Base-by-base conservation (phyloP, 1,140 invertebrate species). In the Euglossa dilemma region DNA sequence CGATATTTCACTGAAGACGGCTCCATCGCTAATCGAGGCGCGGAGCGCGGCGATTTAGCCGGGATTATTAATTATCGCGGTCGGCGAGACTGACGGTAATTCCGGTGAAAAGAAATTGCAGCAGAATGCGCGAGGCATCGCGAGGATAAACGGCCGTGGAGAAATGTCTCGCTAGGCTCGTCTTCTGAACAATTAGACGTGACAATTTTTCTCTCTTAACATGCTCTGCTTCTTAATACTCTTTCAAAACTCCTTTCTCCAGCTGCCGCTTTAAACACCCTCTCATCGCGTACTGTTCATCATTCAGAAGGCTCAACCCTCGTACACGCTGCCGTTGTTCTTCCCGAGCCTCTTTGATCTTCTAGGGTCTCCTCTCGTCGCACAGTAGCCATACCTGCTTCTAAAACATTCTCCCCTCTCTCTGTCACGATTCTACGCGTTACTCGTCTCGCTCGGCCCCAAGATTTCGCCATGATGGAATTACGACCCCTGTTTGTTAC, bases 191-290 rank as follows among this genome's bases (percentile, higher is more conserved):
- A 9, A 18, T 25, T 9, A 28, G 16, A 45, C 6, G 20, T 16
- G 67, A 28, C 6, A 28, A 52, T 71, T 25, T 52, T 52, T 23
- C 47, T 28, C 25, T 28, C n/a, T 71, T 28, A 28, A 25, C n/a
- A 28, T 45, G 8, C n/a, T 71, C 47, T 20, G 7, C 28, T 36
- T 20, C 20, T 20, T 72, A 36, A 72, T 54, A 72, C 50, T 56
- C 25, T 56, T 72, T 72, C 50, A 72, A 54, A 36, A 23, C 70
- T 16, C 50, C 16, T 28, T 45, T n/a, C 66, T 69, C 18, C 14
- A 36, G 14, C 66, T 69, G n/a, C n/a, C 66, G 4, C 66, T 69
- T 69, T 69, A 69, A 69, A 69, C 43, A 69, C 66, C n/a, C 66
- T 69, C 66, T 69, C 23, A 16, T 28, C 50, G 0, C 36, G 67